These are phyloP conservation scores for Rhagophthalmus giganteus DNA, from an alignment of 2,888 invertebrate species.

Conservation along the genomic window DNA sequence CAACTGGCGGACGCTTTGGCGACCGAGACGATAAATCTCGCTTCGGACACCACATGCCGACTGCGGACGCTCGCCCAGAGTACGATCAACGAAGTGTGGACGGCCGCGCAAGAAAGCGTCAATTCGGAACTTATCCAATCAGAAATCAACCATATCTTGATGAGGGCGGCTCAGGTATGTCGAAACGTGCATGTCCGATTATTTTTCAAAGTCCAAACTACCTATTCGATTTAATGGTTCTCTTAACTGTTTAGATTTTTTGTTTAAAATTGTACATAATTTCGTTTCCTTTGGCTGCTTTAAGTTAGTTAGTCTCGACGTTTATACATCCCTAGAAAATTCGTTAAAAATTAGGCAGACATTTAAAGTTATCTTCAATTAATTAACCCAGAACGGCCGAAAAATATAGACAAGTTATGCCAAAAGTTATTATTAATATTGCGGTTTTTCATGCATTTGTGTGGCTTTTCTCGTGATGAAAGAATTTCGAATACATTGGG, in stretches of 20 bases:
- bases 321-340: background rate
- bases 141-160: constrained; percentile 74
- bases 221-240: too few species aligned
- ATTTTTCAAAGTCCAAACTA: too few species aligned
- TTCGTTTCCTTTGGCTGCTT: too few species aligned
- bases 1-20: constrained; percentile 73
- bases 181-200: too few species aligned
- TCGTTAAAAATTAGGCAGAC: background rate
- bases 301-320: too few species aligned
- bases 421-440: too few species aligned
- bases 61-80: constrained; percentile 62
- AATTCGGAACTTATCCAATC: constrained; percentile 76
- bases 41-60: constrained; percentile 57
- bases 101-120: constrained; percentile 73
- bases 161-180: constrained; percentile 66
- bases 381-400: background rate
- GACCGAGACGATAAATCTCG: constrained; percentile 67
- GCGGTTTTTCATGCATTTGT: too few species aligned
- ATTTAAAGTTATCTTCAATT: background rate
- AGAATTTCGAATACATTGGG: too few species aligned
- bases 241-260: too few species aligned
- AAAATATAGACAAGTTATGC: background rate
- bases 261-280: too few species aligned
- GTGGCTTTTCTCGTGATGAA: too few species aligned
- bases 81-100: constrained; percentile 74